Percentiles rank a stretch among this genome's conserved stretches.
These are phyloP conservation scores for Plectrocnemia conspersa DNA, from an alignment of 1,140 invertebrate genomes.

Conservation along the genomic window DNA sequence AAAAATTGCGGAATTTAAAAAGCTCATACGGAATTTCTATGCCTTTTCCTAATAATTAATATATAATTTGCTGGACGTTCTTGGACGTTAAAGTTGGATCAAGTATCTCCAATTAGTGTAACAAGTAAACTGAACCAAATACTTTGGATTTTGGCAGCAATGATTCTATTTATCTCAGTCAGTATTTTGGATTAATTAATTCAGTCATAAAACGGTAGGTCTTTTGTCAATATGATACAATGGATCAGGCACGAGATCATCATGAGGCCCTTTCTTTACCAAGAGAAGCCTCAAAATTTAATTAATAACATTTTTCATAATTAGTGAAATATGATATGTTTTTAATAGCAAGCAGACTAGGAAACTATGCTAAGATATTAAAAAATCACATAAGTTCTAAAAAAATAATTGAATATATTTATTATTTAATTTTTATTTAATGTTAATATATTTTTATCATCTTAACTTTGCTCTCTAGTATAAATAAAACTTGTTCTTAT, in stretches of 20 bases:
- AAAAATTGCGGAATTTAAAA: conserved; percentile 71
- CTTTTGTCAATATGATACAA: conserved; percentile 49
- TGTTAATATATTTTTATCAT: no score
- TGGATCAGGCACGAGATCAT: conserved; percentile 71
- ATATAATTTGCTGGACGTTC: conserved; percentile 63
- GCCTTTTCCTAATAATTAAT: conserved; percentile 70
- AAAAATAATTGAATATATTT: no score
- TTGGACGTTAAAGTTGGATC: conserved; percentile 63
- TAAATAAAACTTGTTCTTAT: no score
- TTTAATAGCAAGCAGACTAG: no score
- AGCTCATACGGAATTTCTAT: conserved; percentile 68
- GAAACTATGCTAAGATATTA: no score
- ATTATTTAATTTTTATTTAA: no score
- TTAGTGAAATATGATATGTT: no score
- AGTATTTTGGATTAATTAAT: conserved; percentile 23
- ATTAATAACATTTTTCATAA: no score
- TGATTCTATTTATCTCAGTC: conserved; percentile 68
- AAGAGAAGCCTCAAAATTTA: conserved; percentile 64
- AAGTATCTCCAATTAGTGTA: conserved; percentile 53
- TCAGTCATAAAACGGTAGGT: not conserved
- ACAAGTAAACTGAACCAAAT: conserved; percentile 61
- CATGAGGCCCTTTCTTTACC: conserved; percentile 72
- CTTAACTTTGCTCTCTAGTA: no score
- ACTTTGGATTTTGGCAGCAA: conserved; percentile 64
- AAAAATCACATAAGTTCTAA: no score